Conservation (phyloP, 2,797 vertebrate species). For the Tarsius wallacei region DNA sequence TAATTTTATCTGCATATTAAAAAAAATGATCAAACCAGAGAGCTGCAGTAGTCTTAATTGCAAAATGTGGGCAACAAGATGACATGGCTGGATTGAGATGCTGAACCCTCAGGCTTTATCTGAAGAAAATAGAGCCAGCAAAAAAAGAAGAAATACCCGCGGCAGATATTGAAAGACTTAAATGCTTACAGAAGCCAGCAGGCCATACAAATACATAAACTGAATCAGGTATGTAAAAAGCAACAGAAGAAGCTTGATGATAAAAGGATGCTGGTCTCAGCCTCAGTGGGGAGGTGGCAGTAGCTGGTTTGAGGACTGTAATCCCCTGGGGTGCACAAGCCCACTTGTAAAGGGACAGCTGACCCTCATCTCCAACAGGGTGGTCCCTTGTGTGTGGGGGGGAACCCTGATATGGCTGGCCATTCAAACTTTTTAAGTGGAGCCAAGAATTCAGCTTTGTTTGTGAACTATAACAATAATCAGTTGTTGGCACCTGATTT, state of each 20-base stretch:
- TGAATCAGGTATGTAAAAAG: neutral
- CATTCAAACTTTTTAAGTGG: neutral
- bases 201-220: neutral
- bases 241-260: neutral
- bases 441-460: neutral
- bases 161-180: neutral
- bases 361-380: neutral
- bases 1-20: neutral
- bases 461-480: neutral
- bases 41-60: neutral
- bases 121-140: neutral
- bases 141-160: neutral
- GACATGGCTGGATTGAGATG: neutral
- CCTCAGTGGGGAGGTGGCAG: rapidly evolving
- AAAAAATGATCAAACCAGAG: neutral
- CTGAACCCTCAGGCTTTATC: neutral
- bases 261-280: neutral
- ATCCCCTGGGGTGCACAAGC: neutral
- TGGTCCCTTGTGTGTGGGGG: rapidly evolving
- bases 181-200: neutral
- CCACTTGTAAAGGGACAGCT: neutral
- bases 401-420: neutral
- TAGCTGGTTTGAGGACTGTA: neutral
- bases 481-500: neutral
- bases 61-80: neutral